A percentile compares a stretch with the other conserved stretches of the same genome.
Conservation (phyloP, 2,888 invertebrate species). For the Euzophera pinguis region DNA sequence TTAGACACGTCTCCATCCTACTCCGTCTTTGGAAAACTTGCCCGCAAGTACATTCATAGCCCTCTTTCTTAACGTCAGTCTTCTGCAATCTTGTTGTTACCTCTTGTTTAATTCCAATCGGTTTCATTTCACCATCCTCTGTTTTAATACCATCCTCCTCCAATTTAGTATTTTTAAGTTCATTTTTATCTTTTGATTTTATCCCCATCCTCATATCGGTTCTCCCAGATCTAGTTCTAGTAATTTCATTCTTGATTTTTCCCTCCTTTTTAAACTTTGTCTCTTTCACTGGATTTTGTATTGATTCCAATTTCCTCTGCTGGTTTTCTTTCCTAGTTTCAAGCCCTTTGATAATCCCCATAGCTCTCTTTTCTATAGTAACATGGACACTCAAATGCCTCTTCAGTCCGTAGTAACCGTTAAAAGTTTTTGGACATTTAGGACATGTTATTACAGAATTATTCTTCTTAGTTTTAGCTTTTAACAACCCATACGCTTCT, state of each 20-base stretch:
- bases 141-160: background rate
- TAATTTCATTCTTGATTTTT: conserved; percentile 11
- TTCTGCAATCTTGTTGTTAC: conserved; percentile 32
- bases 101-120: conserved; percentile 9
- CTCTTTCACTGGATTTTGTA: conserved; percentile 21
- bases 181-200: background rate
- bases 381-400: conserved; percentile 55
- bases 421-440: conserved; percentile 54
- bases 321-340: conserved; percentile 45
- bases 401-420: conserved; percentile 28
- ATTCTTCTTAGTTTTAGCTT: conserved; percentile 39
- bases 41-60: conserved; percentile 65
- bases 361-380: conserved; percentile 50
- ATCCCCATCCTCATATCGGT: background rate
- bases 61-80: conserved; percentile 36
- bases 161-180: background rate
- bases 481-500: conserved; percentile 58
- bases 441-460: conserved; percentile 30
- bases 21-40: conserved; percentile 54
- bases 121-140: background rate
- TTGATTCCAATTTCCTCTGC: conserved; percentile 30
- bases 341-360: conserved; percentile 43
- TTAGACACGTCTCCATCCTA: conserved; percentile 62
- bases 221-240: background rate
- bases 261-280: conserved; percentile 15